Evolutionary conservation across 1,140 invertebrate genomes (phyloP), one percentile per base, ranked within the genome.

Genomic region (Chrysopa pallens): DNA sequence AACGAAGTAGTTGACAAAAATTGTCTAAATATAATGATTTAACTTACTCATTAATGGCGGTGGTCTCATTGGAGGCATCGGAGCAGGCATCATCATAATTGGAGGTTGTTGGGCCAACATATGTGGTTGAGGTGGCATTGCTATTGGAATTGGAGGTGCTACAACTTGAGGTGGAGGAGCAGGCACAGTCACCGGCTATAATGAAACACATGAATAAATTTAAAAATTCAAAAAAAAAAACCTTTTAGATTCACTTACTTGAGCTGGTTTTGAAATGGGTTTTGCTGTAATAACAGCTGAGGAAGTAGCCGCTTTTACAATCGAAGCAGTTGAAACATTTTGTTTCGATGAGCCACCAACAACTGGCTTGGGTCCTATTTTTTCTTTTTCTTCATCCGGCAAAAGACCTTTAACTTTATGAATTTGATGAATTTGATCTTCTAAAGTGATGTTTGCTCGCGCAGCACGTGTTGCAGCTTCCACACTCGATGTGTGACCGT

Each of bases 401-500:
- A 96, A 60, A 6, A 95, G 66, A 8, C 91, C 91, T 62, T 96
- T 93, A 1, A 59, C 74, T 72, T 87, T 94, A 58, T 96, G 91
- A 55, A 96, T 96, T 60, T 94, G 88, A 62, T 92, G 88, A 55
- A 96, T 96, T 63, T 96, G 92, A 48, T 96, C 91, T 58, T 95
- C 92, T 13, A 97, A 70, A 2, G 92, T 93, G 46, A 97, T 94
- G 58, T 94, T 93, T 1, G 92, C 90, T 31, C 93, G 67, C 1
- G 93, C 92, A 9, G 88, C 87, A 39, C 87, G 63, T 0, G 89
- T 90, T 0, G 87, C 86, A 0, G 88, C 83, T 68, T 95, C 89
- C 50, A 94, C 79, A 56, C 84, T 90, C 1, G 88, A 88, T 1
- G 89, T 93, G 57, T 97, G 92, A n/a, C 93, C 93, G 63, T 98